A percentile compares a stretch with the other conserved stretches of the same genome.
Conservation (phyloP, 2,113 vertebrate genomes). For the Cottus gobio region DNA sequence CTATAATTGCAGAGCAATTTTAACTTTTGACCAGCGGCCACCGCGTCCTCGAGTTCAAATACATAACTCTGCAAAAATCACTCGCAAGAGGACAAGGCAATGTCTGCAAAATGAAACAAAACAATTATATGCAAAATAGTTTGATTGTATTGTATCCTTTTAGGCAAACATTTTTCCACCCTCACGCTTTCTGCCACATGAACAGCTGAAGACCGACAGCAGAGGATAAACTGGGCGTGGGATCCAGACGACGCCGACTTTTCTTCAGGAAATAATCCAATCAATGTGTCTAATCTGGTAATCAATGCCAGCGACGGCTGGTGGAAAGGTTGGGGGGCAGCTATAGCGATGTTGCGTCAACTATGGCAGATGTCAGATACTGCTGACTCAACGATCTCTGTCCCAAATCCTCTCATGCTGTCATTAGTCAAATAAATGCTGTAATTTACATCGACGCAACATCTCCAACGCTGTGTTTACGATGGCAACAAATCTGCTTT, state of each 20-base stretch:
- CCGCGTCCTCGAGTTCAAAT: not conserved
- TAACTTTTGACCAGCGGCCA: not conserved
- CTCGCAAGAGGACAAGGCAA: not conserved
- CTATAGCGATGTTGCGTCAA: slow-evolving; percentile 72
- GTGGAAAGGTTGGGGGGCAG: slow-evolving; percentile 39
- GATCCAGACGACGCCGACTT: slow-evolving; percentile 71
- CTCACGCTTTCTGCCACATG: slow-evolving; percentile 22
- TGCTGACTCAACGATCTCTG: slow-evolving; percentile 76
- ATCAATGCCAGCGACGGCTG: slow-evolving; percentile 78
- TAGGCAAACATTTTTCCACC: not conserved
- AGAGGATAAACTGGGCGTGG: slow-evolving; percentile 68
- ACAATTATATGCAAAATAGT: not conserved
- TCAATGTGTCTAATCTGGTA: slow-evolving; percentile 84
- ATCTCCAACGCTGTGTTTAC: not conserved
- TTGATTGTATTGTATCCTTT: not conserved
- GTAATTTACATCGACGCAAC: slow-evolving; percentile 71
- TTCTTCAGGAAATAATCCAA: slow-evolving; percentile 83
- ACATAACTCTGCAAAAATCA: not conserved
- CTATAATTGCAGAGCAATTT: slow-evolving; percentile 33
- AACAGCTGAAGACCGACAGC: slow-evolving; percentile 38
- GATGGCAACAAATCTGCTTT: not conserved
- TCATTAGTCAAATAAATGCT: slow-evolving; percentile 59
- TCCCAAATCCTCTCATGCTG: slow-evolving; percentile 70
- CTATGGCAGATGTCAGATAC: slow-evolving; percentile 71
- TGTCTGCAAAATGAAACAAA: not conserved